Evolutionary conservation across 2,113 vertebrate species (phyloP).

Genomic region (Hyaena hyaena): DNA sequence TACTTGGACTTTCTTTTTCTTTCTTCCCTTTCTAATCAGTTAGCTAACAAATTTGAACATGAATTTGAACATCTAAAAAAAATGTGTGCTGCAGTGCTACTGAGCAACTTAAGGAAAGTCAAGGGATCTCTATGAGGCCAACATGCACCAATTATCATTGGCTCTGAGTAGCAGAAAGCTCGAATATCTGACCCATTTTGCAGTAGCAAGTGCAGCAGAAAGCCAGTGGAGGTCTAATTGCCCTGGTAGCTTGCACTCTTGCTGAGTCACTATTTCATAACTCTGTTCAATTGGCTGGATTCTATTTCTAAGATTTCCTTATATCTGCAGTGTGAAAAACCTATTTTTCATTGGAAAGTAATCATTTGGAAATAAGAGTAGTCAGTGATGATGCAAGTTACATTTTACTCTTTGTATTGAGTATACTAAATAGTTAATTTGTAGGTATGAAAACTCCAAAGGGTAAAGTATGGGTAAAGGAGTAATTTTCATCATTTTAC

Average conservation of each 20-base stretch:
- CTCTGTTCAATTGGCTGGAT: neutral
- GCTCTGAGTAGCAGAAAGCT: neutral
- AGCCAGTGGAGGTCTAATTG: neutral
- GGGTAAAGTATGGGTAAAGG: neutral
- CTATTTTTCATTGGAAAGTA: neutral
- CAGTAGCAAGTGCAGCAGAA: neutral
- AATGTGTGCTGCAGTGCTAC: neutral
- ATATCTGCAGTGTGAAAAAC: neutral
- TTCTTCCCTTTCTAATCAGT: neutral
- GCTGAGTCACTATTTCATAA: constrained; percentile 24
- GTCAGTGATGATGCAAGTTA: neutral
- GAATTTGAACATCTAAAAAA: constrained; percentile 11
- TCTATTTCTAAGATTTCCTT: neutral
- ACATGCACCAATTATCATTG: neutral
- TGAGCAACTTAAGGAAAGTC: neutral
- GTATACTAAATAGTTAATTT: neutral
- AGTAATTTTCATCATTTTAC: neutral
- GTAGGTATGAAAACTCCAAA: neutral
- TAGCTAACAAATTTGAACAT: neutral
- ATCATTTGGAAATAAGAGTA: constrained; percentile 9
- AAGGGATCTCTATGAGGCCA: neutral
- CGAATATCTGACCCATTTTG: neutral
- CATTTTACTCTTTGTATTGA: neutral
- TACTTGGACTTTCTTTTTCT: neutral
- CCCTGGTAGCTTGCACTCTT: neutral